Base-by-base conservation (phyloP, 2,113 vertebrate genomes). In the Sporophila hypoxantha region DNA sequence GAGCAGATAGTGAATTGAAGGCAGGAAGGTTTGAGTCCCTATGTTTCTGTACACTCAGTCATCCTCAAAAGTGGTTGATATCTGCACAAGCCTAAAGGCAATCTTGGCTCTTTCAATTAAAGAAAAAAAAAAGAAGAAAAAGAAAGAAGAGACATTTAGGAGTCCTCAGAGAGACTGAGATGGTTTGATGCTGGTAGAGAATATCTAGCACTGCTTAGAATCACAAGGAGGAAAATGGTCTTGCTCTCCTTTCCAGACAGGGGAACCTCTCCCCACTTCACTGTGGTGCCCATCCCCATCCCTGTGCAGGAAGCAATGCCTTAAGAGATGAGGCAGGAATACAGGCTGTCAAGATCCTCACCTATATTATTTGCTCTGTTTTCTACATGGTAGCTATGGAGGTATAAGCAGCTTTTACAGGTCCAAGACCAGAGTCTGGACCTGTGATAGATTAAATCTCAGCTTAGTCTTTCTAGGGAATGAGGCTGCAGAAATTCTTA, bases 391-490 rank as follows among this genome's bases (percentile, higher is more conserved):
- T 32, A 70, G 22, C 37, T 66, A 12, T 25, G 44, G 53, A 81
- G 14, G 55, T 64, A 59, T 49, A 83, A 42, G 23, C 42, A 76
- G 50, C 17, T 37, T 73, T 90, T 73, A 60, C 59, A 86, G 36
- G 36, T 64, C 57, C 29, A 85, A 56, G 15, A 80, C 67, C 68
- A 80, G 69, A 92, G 61, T 17, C 42, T 82, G 49, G 26, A 32
- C 46, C 73, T 44, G 26, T 36, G 49, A 50, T 19, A 73, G 80
- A 89, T 83, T 91, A 87, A 95, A 95, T 86, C 82, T 93, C 66
- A 60, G 21, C 4, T 95, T 88, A 67, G 80, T 50, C 55, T 87
- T 95, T 91, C 88, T 60, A 88, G 47, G 69, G 83, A 96, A 93
- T 62, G 44, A 90, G 70, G 90, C 56, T 87, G 55, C 60, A 82